Evolutionary conservation across 2,888 invertebrate species (phyloP).

Genomic region (Abscondita cerata): DNA sequence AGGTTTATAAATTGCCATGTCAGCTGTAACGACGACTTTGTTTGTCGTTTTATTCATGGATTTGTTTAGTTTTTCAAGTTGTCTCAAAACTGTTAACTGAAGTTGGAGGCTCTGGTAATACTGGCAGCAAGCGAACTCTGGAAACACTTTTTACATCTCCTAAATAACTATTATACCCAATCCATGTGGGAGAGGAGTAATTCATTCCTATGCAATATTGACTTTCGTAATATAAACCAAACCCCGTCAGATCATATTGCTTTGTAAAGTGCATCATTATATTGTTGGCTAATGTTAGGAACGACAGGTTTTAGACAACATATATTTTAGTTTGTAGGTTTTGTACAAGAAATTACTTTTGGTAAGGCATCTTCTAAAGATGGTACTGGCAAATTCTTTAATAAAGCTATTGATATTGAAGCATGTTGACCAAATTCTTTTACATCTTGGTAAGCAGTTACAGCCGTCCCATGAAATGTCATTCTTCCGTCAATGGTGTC

Average conservation of each 20-base stretch:
- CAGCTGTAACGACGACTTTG: conserved; percentile 3
- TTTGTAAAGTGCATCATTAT: background rate
- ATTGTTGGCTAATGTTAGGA: background rate
- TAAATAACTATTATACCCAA: conserved; percentile 8
- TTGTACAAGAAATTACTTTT: background rate
- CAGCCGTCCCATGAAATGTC: too few species aligned
- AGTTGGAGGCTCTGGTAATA: background rate
- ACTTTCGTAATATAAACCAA: conserved; percentile 4
- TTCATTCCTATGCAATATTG: background rate
- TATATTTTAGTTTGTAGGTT: background rate
- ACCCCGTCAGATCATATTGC: background rate
- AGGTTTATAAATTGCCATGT: background rate
- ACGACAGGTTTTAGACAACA: conserved; percentile 6
- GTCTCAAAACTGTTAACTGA: conserved; percentile 1
- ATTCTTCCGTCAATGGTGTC: conserved; percentile 12
- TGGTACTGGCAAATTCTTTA: background rate
- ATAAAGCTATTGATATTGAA: conserved; percentile 5
- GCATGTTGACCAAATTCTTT: conserved; percentile 4
- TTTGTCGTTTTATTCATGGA: conserved; percentile 2
- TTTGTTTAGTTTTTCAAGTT: conserved; percentile 2
- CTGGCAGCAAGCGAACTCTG: background rate
- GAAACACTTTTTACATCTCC: conserved; percentile 1
- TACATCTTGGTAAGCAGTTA: conserved; percentile 13
- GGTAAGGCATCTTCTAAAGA: conserved; percentile 9
- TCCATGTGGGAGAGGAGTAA: conserved; percentile 5